A percentile compares a stretch with the other conserved stretches of the same genome.
Evolutionary conservation across 1,140 invertebrate species (phyloP).

Genomic region (Elymnias hypermnestra): DNA sequence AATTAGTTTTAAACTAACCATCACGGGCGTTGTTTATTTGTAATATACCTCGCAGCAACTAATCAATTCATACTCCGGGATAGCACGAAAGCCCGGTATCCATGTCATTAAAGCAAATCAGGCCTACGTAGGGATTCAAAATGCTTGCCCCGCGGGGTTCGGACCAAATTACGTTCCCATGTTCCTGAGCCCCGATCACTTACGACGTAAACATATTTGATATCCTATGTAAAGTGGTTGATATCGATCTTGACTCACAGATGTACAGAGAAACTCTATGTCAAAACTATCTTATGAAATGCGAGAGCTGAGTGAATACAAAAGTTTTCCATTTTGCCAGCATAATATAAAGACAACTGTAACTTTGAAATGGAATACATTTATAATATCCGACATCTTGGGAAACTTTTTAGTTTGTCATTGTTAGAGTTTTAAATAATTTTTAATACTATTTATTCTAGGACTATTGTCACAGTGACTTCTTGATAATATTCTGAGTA

Average conservation of each 20-base stretch:
- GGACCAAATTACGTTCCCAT: slow-evolving; percentile 39
- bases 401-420: neutral
- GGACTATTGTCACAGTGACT: too few species aligned
- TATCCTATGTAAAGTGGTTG: slow-evolving; percentile 11
- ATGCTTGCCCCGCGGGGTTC: slow-evolving; percentile 39
- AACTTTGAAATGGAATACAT: neutral
- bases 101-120: slow-evolving; percentile 48
- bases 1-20: too few species aligned
- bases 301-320: slow-evolving; percentile 9
- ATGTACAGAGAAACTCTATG: slow-evolving; percentile 11
- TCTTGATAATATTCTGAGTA: too few species aligned
- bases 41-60: slow-evolving; percentile 9
- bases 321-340: slow-evolving; percentile 12
- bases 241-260: slow-evolving; percentile 8
- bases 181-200: slow-evolving; percentile 23
- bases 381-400: neutral
- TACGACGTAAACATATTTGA: slow-evolving; percentile 4
- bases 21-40: too few species aligned
- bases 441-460: too few species aligned
- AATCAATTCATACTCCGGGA: slow-evolving; percentile 29
- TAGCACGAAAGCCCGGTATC: slow-evolving; percentile 37
- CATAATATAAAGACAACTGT: slow-evolving; percentile 3
- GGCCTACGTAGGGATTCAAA: slow-evolving; percentile 35
- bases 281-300: slow-evolving; percentile 12
- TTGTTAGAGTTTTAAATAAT: neutral